Conservation (phyloP, 2,113 vertebrate species). For the Onychorhynchus coronatus region DNA sequence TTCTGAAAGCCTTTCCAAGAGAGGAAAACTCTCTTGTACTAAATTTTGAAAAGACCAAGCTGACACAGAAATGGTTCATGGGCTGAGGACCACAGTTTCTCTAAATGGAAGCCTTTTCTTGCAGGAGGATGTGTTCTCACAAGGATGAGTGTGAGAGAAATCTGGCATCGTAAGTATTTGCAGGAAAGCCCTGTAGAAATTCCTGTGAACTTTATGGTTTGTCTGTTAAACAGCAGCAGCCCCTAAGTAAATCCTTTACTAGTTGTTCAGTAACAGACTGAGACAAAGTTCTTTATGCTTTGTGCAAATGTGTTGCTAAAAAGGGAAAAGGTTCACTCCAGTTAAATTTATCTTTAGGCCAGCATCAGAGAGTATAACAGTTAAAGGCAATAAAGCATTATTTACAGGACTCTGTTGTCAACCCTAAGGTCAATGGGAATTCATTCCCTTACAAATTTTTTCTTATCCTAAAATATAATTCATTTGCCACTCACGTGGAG, state of each 20-base stretch:
- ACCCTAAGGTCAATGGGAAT: slow-evolving; percentile 30
- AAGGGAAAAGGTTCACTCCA: not conserved
- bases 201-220: not conserved
- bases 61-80: not conserved
- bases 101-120: not conserved
- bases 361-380: not conserved
- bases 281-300: not conserved
- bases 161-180: not conserved
- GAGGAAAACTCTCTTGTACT: not conserved
- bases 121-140: not conserved
- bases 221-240: not conserved
- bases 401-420: slow-evolving; percentile 42
- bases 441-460: slow-evolving; percentile 56
- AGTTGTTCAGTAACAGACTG: not conserved
- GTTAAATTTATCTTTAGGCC: not conserved
- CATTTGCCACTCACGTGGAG: slow-evolving; percentile 1
- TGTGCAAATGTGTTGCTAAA: not conserved
- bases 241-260: not conserved
- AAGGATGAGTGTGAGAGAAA: not conserved
- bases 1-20: not conserved
- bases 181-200: not conserved
- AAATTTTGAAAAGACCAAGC: not conserved
- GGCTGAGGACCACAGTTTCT: not conserved
- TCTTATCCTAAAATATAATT: slow-evolving; percentile 53
- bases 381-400: slow-evolving; percentile 4